Evolutionary conservation across 2,888 invertebrate species (phyloP), one percentile per base, ranked within the genome.

Genomic region (Fragum sueziense): DNA sequence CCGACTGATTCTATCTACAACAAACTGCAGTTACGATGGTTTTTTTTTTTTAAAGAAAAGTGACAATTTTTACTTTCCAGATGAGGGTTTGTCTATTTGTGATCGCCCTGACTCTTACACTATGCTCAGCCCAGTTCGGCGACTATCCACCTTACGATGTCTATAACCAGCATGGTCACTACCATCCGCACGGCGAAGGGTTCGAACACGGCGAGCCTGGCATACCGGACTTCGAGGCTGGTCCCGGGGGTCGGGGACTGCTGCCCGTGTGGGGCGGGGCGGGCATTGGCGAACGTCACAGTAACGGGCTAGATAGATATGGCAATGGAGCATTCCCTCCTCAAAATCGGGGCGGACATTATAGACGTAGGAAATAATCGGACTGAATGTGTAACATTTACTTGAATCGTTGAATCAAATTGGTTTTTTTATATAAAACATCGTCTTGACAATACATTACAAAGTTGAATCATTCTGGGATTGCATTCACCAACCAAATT

Each of bases 201-300:
- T 34, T n/a, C 31, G 62, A 34, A 11, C 33, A 62, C 20, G 65
- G 37, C 2, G 25, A 11, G 3, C 29, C 57, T 20, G 2, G 27
- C 41, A 20, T 41, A 25, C 27, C 22, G 2, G 65, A 65, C 41
- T 65, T 22, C 34, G 65, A 65, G n/a, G 65, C 41, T n/a, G 65
- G 65, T 34, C 65, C 41, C 9, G 65, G 65, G 41, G 65, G 65
- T 9, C 65, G n/a, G 65, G 65, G 65, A 6, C 20, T 22, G 41
- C 34, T 65, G 34, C 65, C 65, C 3, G 3, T 74, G 1, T 76
- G 67, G 70, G 80, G 80, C 11, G 80, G 80, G 11, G 80, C 80
- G 0, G 80, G 80, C 14, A 71, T 70, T 25, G 65, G 65, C 14
- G 41, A 65, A 27, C 9, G 11, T 7, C 27, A 41, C 14, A 37